Percentiles rank a stretch among this genome's conserved stretches.
Conservation (phyloP, 2,797 vertebrate genomes). For the Urophycis tenuis region DNA sequence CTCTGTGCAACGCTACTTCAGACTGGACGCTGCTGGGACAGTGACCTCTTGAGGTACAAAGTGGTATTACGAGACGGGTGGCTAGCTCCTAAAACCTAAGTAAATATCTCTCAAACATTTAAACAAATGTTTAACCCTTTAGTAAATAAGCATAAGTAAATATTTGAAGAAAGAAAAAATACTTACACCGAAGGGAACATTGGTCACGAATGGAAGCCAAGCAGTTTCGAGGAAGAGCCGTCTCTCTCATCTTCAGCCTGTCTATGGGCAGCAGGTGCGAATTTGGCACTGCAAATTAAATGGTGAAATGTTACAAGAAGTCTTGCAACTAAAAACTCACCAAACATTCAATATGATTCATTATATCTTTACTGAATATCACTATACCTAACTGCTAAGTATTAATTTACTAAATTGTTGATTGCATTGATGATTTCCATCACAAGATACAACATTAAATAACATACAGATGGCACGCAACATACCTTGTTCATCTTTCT, state of each 20-base stretch:
- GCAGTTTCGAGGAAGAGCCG: slow-evolving; percentile 57
- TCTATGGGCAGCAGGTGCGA: slow-evolving; percentile 60
- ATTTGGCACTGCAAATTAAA: slow-evolving; percentile 59
- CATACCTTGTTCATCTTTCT: slow-evolving; percentile 5
- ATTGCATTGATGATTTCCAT: not conserved
- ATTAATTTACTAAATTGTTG: not conserved
- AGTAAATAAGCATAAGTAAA: not conserved
- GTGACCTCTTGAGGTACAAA: no score
- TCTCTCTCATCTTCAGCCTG: slow-evolving; percentile 61
- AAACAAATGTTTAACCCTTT: no score
- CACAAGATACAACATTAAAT: not conserved
- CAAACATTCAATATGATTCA: no score
- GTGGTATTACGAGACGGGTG: no score
- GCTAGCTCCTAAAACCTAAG: no score
- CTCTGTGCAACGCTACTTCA: no score
- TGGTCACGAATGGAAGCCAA: slow-evolving; percentile 70
- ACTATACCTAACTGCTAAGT: not conserved
- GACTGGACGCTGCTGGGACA: no score
- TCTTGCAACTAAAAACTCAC: no score
- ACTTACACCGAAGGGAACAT: slow-evolving; percentile 77
- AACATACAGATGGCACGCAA: not conserved
- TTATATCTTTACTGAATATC: not conserved
- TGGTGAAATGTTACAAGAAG: not conserved
- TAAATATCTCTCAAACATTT: no score
- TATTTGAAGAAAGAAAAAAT: not conserved